These are phyloP conservation scores for Dicycla oo DNA, from an alignment of 2,888 invertebrate genomes.

Conservation along the genomic window DNA sequence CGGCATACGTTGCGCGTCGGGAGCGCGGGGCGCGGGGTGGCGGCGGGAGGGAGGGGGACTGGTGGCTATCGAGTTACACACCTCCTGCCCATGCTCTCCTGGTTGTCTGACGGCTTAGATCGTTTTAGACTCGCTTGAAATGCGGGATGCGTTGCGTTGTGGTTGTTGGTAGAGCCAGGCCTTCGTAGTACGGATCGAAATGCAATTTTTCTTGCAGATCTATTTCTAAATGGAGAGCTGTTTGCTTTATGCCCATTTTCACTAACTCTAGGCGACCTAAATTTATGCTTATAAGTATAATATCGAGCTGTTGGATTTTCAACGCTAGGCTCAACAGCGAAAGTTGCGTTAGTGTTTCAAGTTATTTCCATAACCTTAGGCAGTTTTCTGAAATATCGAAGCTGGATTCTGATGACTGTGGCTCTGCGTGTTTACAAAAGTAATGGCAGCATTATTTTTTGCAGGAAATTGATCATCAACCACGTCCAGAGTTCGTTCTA, in stretches of 20 bases:
- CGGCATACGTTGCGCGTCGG: slow-evolving; percentile 79
- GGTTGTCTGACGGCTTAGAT: slow-evolving; percentile 78
- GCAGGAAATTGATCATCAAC: neutral
- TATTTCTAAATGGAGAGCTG: neutral
- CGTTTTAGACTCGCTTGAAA: slow-evolving; percentile 63
- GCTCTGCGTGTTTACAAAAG: neutral
- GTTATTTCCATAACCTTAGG: neutral
- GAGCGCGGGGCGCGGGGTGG: slow-evolving; percentile 58
- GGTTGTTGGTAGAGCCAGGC: neutral
- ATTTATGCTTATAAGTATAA: too few species aligned
- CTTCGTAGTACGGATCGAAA: neutral
- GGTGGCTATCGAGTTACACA: slow-evolving; percentile 78
- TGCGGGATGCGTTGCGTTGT: slow-evolving; percentile 35
- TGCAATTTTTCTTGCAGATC: neutral
- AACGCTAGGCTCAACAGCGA: too few species aligned
- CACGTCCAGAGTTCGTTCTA: neutral
- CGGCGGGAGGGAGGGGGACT: slow-evolving; percentile 54
- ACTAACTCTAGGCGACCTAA: too few species aligned
- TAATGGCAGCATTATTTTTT: neutral
- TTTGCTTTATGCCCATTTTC: too few species aligned
- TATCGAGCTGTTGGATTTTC: too few species aligned
- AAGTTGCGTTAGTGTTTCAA: too few species aligned
- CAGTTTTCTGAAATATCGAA: neutral
- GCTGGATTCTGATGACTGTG: neutral
- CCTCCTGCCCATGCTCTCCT: slow-evolving; percentile 75